A percentile compares a stretch with the other conserved stretches of the same genome.
Evolutionary conservation across 2,797 vertebrate genomes (phyloP).

Genomic region (Heliangelus exortis): DNA sequence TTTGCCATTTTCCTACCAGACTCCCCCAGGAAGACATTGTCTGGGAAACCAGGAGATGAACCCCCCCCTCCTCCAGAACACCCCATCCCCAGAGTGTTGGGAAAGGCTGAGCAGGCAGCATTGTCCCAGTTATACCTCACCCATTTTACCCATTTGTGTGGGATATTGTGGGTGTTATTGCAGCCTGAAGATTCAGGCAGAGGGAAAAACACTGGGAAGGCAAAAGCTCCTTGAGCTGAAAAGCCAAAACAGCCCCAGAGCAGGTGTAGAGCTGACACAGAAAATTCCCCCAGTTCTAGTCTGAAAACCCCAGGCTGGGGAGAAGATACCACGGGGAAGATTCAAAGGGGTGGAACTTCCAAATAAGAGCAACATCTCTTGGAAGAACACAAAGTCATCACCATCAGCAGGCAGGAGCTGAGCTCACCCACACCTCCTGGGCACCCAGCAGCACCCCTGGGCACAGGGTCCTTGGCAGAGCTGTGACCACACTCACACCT

Average conservation of each 20-base stretch:
- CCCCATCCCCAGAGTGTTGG: fast-evolving
- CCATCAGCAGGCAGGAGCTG: not conserved
- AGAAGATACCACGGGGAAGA: not conserved
- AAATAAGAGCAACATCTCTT: not conserved
- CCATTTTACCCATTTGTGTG: not conserved
- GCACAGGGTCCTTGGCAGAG: not conserved
- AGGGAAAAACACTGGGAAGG: not conserved
- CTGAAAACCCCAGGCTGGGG: not conserved
- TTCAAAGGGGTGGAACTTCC: fast-evolving
- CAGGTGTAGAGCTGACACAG: fast-evolving
- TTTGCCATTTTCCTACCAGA: not conserved
- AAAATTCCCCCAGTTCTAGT: not conserved
- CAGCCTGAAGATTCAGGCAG: not conserved
- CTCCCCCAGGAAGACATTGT: fast-evolving
- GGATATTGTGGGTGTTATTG: too few species aligned
- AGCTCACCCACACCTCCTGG: not conserved
- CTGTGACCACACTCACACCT: fast-evolving
- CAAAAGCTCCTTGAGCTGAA: not conserved
- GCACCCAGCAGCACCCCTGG: not conserved
- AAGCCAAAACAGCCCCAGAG: not conserved
- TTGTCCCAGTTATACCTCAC: not conserved
- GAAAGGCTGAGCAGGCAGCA: not conserved
- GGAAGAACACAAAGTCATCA: not conserved
- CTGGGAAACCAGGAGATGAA: not conserved
- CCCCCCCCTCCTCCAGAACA: fast-evolving